Conservation (phyloP, 1,140 invertebrate genomes). For the Lordiphosa clarofinis region DNA sequence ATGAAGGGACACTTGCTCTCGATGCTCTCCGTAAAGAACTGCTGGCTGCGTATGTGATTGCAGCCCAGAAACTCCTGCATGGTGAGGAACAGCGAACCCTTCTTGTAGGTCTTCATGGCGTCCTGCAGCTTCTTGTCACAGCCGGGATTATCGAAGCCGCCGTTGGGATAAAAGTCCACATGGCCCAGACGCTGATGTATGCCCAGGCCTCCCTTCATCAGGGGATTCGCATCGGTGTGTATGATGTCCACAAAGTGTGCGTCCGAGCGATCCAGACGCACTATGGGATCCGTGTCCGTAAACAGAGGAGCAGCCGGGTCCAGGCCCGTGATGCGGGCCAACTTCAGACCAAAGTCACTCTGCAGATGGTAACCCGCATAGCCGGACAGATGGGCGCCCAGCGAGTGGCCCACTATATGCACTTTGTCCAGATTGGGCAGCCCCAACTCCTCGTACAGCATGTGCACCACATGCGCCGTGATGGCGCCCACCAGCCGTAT, state of each 20-base stretch:
- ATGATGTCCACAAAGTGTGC: slow-evolving; percentile 92
- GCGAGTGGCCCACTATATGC: slow-evolving; percentile 94
- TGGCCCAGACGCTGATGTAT: slow-evolving; percentile 90
- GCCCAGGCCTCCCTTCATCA: slow-evolving; percentile 91
- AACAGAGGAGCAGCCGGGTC: slow-evolving; percentile 97
- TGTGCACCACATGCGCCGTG: slow-evolving; percentile 86
- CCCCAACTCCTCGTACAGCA: slow-evolving; percentile 82
- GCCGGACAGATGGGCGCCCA: slow-evolving; percentile 92
- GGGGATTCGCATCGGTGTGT: slow-evolving; percentile 91
- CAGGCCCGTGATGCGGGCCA: slow-evolving; percentile 87
- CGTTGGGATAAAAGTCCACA: slow-evolving; percentile 95
- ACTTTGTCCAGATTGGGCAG: slow-evolving; percentile 83
- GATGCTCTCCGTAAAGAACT: slow-evolving; percentile 93
- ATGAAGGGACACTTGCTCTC: slow-evolving; percentile 87
- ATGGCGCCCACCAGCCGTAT: slow-evolving; percentile 92
- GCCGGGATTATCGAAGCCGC: slow-evolving; percentile 91
- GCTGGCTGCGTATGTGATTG: slow-evolving; percentile 91
- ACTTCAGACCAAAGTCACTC: slow-evolving; percentile 83
- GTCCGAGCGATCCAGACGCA: slow-evolving; percentile 91
- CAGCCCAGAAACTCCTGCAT: slow-evolving; percentile 89
- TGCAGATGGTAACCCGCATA: slow-evolving; percentile 89
- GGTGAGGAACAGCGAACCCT: slow-evolving; percentile 83
- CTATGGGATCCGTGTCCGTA: slow-evolving; percentile 88
- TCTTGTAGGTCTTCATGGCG: slow-evolving; percentile 82
- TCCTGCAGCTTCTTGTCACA: slow-evolving; percentile 87